Evolutionary conservation across 2,888 invertebrate genomes (phyloP), one percentile per base, ranked within the genome.

Genomic region (Harpalus rufipes): DNA sequence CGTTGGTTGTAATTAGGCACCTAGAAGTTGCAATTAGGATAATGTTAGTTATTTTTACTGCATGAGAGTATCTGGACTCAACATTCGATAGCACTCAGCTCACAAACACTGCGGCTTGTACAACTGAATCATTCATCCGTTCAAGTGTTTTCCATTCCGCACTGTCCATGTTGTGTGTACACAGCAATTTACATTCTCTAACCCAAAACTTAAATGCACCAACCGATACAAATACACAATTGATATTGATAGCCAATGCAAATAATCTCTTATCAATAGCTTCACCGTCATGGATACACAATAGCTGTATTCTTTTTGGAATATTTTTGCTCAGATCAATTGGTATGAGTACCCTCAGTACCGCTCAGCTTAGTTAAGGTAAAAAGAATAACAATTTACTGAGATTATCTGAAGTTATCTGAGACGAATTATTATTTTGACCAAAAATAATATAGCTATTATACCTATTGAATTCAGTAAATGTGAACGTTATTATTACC

Each of bases 1-100:
- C 44, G 5, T 51, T 1, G 44, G 44, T 12, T 12, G 44, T 4
- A 51, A 59, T 16, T 14, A 14, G 59, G 7, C 14, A 59, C 0
- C 14, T 7, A 16, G 59, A 32, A 14, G 59, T 25, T 68, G 68
- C 14, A 68, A 68, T 68, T 68, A 68, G 39, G 39, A n/a, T 39
- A 68, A 39, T 32, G 68, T 68, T 12, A 68, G 68, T 68, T 68
- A 68, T 39, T 68, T 68, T 68, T 68, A 68, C 25, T 32, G 14
- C 68, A 68, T 68, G 68, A 63, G 14, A 21, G 63, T 6, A 12
- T 5, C 0, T 8, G 12, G 21, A 10, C 63, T 25, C 18, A 21
- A 18, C 18, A 63, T 7, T 25, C 21, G 18, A 63, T 63, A 63
- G 63, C 63, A 63, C 25, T 63, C 63, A 63, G 12, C 63, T 14